Conservation (phyloP, 1,140 invertebrate species). For the Eriosoma lanigerum region DNA sequence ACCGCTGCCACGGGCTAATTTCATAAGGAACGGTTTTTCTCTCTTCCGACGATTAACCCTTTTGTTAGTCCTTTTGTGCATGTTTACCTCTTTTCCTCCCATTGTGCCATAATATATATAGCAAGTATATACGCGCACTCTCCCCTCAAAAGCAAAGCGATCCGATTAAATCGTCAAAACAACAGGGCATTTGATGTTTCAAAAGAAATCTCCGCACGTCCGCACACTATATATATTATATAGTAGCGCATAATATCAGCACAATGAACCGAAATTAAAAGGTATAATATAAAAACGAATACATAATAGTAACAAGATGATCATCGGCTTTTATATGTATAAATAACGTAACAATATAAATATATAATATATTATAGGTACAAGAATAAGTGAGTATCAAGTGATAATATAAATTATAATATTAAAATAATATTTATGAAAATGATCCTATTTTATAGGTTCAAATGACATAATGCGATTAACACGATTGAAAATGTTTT, state of each 20-base stretch:
- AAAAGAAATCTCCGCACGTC: constrained; percentile 37
- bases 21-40: constrained; percentile 43
- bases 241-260: too few relatives aligned
- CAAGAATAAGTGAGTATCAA: too few relatives aligned
- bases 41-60: constrained; percentile 46
- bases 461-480: too few relatives aligned
- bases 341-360: not conserved
- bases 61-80: constrained; percentile 43
- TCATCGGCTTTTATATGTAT: not conserved
- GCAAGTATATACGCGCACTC: not conserved
- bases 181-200: constrained; percentile 40
- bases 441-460: too few relatives aligned
- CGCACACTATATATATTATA: too few relatives aligned
- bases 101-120: constrained; percentile 12
- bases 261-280: constrained; percentile 33
- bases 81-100: constrained; percentile 42
- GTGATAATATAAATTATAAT: too few relatives aligned
- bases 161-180: constrained; percentile 51
- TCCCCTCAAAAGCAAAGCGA: constrained; percentile 30
- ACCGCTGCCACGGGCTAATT: constrained; percentile 31
- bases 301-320: not conserved
- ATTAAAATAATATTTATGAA: too few relatives aligned
- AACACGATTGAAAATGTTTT: too few relatives aligned
- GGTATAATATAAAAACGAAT: not conserved
- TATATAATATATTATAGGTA: too few relatives aligned